Evolutionary conservation across 2,797 vertebrate species (phyloP).

Genomic region (Pipistrellus pygmaeus): DNA sequence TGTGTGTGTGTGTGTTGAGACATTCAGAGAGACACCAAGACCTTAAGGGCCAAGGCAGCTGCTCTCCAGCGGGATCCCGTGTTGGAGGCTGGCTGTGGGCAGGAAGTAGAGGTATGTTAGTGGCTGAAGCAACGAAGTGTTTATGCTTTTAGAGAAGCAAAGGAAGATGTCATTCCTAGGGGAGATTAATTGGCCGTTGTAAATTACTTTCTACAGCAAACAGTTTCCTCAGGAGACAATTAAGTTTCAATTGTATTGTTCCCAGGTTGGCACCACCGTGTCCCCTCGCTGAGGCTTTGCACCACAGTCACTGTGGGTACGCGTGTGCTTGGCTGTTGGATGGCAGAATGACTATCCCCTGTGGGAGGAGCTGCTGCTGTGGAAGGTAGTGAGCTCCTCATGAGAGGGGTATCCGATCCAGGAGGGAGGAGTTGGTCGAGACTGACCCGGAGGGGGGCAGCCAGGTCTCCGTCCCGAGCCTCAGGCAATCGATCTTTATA

Average conservation of each 20-base stretch:
- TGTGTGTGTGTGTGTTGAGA: neutral
- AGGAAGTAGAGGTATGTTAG: neutral
- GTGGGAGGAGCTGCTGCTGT: neutral
- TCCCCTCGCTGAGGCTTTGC: slow-evolving; percentile 69
- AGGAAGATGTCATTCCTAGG: slow-evolving; percentile 17
- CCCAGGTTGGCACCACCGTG: slow-evolving; percentile 69
- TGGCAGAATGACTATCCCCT: neutral
- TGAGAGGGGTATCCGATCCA: neutral
- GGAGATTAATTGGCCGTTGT: slow-evolving; percentile 31
- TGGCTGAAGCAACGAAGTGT: neutral
- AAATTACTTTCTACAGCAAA: slow-evolving; percentile 70
- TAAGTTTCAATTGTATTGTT: slow-evolving; percentile 74
- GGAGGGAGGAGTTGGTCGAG: neutral
- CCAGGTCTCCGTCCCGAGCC: neutral
- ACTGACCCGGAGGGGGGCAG: neutral
- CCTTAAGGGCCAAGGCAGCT: neutral
- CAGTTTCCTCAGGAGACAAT: slow-evolving; percentile 71
- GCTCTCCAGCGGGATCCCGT: neutral
- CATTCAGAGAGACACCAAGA: neutral
- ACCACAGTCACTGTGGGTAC: slow-evolving; percentile 7
- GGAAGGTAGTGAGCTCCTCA: neutral
- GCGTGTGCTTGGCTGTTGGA: neutral
- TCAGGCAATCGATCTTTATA: neutral
- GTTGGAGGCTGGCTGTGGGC: neutral
- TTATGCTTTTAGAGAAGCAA: slow-evolving; percentile 56